Conservation (phyloP, 1,140 invertebrate genomes). For the Limonius californicus region DNA sequence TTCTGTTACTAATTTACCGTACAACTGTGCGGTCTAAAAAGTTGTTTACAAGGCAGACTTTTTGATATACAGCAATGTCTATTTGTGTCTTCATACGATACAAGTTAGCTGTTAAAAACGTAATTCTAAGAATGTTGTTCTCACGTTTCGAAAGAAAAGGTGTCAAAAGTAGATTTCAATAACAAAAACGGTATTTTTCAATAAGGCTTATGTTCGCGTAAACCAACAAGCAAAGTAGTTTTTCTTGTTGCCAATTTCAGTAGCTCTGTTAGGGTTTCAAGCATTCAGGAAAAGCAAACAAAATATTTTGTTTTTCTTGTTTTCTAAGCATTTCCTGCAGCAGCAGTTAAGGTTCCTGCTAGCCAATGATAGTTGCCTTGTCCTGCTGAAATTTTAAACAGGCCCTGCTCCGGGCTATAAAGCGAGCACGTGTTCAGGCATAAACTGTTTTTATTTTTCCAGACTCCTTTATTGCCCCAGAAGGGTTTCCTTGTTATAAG, state of each 20-base stretch:
- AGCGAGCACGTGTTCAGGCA: slow-evolving; percentile 31
- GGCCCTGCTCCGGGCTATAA: slow-evolving; percentile 26
- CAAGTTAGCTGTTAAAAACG: too few relatives aligned
- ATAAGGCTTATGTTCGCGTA: background rate
- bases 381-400: slow-evolving; percentile 32
- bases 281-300: slow-evolving; percentile 1
- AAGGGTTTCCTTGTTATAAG: slow-evolving; percentile 27
- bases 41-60: too few relatives aligned
- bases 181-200: too few relatives aligned
- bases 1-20: too few relatives aligned
- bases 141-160: too few relatives aligned
- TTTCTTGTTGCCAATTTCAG: background rate
- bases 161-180: too few relatives aligned
- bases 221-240: background rate
- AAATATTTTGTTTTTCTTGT: slow-evolving; percentile 6
- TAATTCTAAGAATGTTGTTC: too few relatives aligned
- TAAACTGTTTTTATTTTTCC: slow-evolving; percentile 33
- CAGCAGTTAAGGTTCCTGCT: slow-evolving; percentile 16
- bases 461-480: slow-evolving; percentile 28
- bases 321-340: slow-evolving; percentile 10
- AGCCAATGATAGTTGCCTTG: slow-evolving; percentile 23
- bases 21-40: too few relatives aligned
- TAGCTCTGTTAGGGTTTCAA: background rate
- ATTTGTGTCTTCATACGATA: too few relatives aligned
- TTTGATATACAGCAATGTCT: too few relatives aligned